These are phyloP conservation scores for Cantharis lateralis DNA, from an alignment of 2,888 invertebrate species.

Conservation along the genomic window DNA sequence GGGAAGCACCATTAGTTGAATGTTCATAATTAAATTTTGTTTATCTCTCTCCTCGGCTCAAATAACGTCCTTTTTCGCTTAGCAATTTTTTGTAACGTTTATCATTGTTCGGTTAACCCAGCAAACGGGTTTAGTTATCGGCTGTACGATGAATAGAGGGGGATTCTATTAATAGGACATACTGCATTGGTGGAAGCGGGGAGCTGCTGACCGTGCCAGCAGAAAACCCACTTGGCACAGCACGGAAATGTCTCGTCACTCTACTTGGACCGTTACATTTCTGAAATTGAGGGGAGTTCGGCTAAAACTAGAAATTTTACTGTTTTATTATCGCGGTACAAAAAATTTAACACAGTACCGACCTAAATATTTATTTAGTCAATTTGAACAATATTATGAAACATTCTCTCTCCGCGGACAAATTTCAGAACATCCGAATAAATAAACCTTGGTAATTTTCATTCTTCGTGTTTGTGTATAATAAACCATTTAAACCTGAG, in stretches of 20 bases:
- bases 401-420: background rate
- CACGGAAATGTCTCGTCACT: constrained; percentile 11
- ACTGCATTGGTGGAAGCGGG: background rate
- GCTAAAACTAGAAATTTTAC: background rate
- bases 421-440: background rate
- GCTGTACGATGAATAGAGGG: constrained; percentile 6
- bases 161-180: constrained; percentile 28
- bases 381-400: background rate
- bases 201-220: background rate
- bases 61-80: constrained; percentile 5
- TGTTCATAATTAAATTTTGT: background rate
- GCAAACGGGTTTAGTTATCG: constrained; percentile 11
- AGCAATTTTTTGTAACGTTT: constrained; percentile 17
- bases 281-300: constrained; percentile 19
- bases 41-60: constrained; percentile 5
- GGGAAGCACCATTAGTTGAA: constrained; percentile 1
- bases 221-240: constrained; percentile 21
- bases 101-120: constrained; percentile 20
- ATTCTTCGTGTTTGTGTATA: background rate
- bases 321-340: background rate
- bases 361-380: background rate
- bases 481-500: background rate
- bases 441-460: background rate
- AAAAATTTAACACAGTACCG: background rate
- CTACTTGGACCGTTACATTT: constrained; percentile 19